phyloP scores from a whole-genome alignment of 1,140 invertebrate genomes.

The Phymorhynchus buccinoides region DNA sequence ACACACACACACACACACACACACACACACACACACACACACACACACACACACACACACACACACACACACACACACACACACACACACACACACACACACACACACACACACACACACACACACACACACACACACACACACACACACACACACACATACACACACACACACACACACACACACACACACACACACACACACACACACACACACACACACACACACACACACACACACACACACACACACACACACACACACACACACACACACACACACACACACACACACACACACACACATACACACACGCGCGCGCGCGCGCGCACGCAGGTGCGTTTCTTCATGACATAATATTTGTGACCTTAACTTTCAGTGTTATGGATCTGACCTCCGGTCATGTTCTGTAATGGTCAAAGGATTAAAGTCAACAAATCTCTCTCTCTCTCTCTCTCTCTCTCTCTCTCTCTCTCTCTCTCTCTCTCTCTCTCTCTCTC shows the following conservation, averaged over 20 bases:
- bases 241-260: not conserved
- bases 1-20: not conserved
- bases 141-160: not conserved
- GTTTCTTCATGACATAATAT: not conserved
- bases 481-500: not conserved
- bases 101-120: not conserved
- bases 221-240: not conserved
- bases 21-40: not conserved
- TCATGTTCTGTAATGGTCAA: not conserved
- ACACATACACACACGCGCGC: not conserved
- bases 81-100: constrained; percentile 24
- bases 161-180: not conserved
- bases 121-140: not conserved
- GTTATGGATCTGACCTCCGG: too few relatives aligned
- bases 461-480: not conserved
- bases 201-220: not conserved
- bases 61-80: constrained; percentile 12
- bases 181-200: not conserved
- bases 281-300: not conserved
- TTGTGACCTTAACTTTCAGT: not conserved
- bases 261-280: not conserved
- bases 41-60: constrained; percentile 24
- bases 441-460: not conserved
- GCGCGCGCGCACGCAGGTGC: not conserved
- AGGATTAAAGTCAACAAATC: not conserved